A percentile compares a stretch with the other conserved stretches of the same genome.
Conservation (phyloP, 2,888 invertebrate genomes). For the Synergus japonicus region DNA sequence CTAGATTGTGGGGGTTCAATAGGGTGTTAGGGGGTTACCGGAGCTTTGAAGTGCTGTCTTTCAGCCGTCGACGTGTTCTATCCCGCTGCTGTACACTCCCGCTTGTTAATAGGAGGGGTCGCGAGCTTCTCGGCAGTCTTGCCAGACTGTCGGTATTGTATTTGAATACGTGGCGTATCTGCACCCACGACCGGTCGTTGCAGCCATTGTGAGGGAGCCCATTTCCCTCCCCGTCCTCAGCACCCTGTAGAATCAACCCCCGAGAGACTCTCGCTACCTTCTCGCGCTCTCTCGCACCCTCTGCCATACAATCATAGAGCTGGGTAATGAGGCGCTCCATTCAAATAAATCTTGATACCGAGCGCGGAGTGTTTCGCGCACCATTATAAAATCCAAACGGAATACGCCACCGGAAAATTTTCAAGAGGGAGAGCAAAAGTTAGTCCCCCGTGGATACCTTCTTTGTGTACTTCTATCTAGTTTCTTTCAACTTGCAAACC, state of each 20-base stretch:
- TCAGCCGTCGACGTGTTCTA: slow-evolving; percentile 57
- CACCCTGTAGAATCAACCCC: slow-evolving; percentile 44
- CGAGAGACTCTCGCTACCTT: slow-evolving; percentile 48
- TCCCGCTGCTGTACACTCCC: slow-evolving; percentile 65
- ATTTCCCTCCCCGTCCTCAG: slow-evolving; percentile 46
- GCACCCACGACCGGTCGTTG: slow-evolving; percentile 56
- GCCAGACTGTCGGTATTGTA: slow-evolving; percentile 71
- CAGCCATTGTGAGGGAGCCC: slow-evolving; percentile 54
- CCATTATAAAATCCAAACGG: slow-evolving; percentile 67
- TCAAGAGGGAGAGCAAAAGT: slow-evolving; percentile 48
- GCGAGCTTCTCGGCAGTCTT: slow-evolving; percentile 61
- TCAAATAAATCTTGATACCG: slow-evolving; percentile 76
- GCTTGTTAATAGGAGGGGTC: slow-evolving; percentile 74
- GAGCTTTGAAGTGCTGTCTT: slow-evolving; percentile 59
- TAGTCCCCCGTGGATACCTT: slow-evolving; percentile 42
- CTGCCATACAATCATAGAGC: slow-evolving; percentile 70
- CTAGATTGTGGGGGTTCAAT: slow-evolving; percentile 51
- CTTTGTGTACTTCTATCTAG: slow-evolving; percentile 22
- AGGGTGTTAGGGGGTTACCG: slow-evolving; percentile 53
- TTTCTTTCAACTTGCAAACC: not conserved
- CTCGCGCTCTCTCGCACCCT: slow-evolving; percentile 65
- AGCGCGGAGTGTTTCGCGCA: slow-evolving; percentile 69
- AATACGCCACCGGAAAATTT: slow-evolving; percentile 47
- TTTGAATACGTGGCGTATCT: slow-evolving; percentile 76
- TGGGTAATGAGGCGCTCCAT: slow-evolving; percentile 76